Base-by-base conservation (phyloP, 2,888 invertebrate genomes). In the Crioceris asparagi region DNA sequence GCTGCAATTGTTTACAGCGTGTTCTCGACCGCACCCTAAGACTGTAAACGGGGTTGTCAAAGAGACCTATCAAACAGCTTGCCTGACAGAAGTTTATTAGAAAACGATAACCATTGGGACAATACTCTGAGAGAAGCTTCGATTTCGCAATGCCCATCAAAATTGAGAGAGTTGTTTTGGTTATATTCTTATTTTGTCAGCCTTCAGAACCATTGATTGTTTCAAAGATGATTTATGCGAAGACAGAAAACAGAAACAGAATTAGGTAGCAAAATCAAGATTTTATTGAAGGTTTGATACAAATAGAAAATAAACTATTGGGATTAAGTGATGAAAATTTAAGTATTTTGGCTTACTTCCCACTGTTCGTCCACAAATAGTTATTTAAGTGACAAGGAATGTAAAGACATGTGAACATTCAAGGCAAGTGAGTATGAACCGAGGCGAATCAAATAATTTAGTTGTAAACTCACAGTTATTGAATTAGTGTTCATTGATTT, bases 261-360 rank as follows among this genome's bases (percentile, higher is more conserved):
- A 6, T 29, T 11, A 6, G 11, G 11, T 11, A 29, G 14, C 29
- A 29, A 29, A 29, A n/a, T n/a, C n/a, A n/a, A n/a, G n/a, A n/a
- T n/a, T n/a, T n/a, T n/a, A n/a, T n/a, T n/a, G n/a, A n/a, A n/a
- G n/a, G n/a, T n/a, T n/a, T n/a, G n/a, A n/a, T n/a, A 29, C 29
- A 29, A 29, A 29, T 29, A n/a, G 29, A 29, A 29, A 29, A 29
- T 29, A 29, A 29, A 29, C 11, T 29, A 11, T 29, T 29, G 29
- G 7, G 11, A 29, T 11, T 29, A 29, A 29, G 11, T 29, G 29
- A 29, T 29, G 11, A 29, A 29, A 29, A 12, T 11, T 11, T 29
- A 29, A 29, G 29, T 11, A 29, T 29, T 29, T 29, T 29, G 29
- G 29, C 6, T 11, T 29, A 29, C 29, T 11, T 29, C 11, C 7